Evolutionary conservation across 2,113 vertebrate genomes (phyloP).

Genomic region (Elephantulus edwardii): DNA sequence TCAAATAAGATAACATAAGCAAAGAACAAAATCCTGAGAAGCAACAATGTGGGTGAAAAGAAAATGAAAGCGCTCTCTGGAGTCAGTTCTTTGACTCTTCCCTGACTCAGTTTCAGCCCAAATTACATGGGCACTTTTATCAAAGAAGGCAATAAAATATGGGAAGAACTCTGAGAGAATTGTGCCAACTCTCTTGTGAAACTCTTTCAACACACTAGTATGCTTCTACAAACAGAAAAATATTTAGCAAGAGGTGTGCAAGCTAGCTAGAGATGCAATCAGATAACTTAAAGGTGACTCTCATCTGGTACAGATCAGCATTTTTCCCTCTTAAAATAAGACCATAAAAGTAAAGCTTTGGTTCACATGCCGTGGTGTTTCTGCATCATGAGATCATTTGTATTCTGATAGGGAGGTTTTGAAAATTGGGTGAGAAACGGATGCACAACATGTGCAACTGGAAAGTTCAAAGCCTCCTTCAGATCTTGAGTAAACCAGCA

Average conservation of each 20-base stretch:
- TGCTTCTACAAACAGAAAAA: conserved; percentile 77
- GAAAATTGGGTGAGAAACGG: not conserved
- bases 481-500: not conserved
- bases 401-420: not conserved
- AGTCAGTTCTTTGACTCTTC: conserved; percentile 9
- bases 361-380: not conserved
- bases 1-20: rapidly evolving
- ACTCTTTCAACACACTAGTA: conserved; percentile 77
- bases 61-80: not conserved
- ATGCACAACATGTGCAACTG: rapidly evolving
- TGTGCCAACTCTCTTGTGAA: conserved; percentile 70
- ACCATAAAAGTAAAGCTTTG: not conserved
- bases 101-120: conserved; percentile 36
- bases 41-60: not conserved
- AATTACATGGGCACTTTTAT: not conserved
- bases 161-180: conserved; percentile 48
- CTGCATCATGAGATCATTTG: conserved; percentile 30
- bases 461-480: not conserved
- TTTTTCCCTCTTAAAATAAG: not conserved
- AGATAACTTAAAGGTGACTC: conserved; percentile 24
- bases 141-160: conserved; percentile 64
- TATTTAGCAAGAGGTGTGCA: conserved; percentile 78
- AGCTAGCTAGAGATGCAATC: conserved; percentile 50
- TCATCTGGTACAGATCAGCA: not conserved
- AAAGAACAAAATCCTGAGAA: not conserved